Evolutionary conservation across 2,113 vertebrate genomes (phyloP).

Genomic region (Phoenicopterus ruber): DNA sequence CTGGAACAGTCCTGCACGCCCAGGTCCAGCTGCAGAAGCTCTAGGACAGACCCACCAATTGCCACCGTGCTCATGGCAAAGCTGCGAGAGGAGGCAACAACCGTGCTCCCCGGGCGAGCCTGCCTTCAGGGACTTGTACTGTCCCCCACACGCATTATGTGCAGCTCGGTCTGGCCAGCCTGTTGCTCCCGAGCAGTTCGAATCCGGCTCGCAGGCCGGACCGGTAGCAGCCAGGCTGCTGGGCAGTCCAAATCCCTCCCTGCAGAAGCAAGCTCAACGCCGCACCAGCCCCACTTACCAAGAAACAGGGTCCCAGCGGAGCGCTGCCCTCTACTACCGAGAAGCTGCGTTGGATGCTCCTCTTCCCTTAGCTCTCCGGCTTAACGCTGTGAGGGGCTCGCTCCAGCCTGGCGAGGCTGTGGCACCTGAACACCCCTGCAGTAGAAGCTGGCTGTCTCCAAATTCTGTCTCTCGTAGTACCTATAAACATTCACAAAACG

Average conservation of each 20-base stretch:
- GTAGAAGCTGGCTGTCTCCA: not conserved
- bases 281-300: not conserved
- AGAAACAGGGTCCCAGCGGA: not conserved
- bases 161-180: not conserved
- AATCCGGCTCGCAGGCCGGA: fast-evolving
- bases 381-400: fast-evolving
- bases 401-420: not conserved
- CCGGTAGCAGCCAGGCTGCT: fast-evolving
- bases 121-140: not conserved
- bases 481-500: not conserved
- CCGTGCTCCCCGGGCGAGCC: fast-evolving
- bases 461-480: not conserved
- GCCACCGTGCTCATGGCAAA: fast-evolving
- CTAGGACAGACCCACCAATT: not conserved
- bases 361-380: not conserved
- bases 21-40: not conserved
- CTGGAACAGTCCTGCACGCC: fast-evolving
- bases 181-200: not conserved
- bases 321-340: not conserved
- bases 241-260: not conserved
- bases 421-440: not conserved
- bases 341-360: fast-evolving
- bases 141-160: too few relatives aligned
- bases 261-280: not conserved
- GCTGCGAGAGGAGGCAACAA: fast-evolving